Evolutionary conservation across 2,888 invertebrate species (phyloP), one percentile per base, ranked within the genome.

Genomic region (Drosophila lutescens): DNA sequence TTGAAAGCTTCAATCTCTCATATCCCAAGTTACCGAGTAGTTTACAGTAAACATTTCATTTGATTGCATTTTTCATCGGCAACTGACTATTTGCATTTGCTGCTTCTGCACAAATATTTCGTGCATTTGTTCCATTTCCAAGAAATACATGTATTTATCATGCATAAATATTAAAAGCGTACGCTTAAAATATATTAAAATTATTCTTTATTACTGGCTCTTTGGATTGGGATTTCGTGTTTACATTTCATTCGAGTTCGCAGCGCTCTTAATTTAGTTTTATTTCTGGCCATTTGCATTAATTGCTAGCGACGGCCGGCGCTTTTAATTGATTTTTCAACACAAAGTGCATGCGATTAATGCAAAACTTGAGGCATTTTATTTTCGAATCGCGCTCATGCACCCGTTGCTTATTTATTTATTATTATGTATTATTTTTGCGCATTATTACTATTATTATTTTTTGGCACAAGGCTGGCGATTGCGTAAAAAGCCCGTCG

Each of bases 381-480:
- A 74, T 73, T 77, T 84, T 75, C 56, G 69, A 73, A 68, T 75
- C 71, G 67, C 23, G 36, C 34, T 23, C 34, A 12, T 34, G 66
- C 74, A 78, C 49, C 68, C 65, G 74, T 67, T 36, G 36, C 50
- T 32, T 49, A 8, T 57, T 9, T 70, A 69, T 62, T 51, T 68
- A 50, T 59, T 47, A 32, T 32, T 70, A 46, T 58, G 30, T 77
- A 60, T 76, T 30, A 30, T 83, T 71, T 71, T 57, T 74, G 44
- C 80, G 66, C 84, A 86, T 88, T 83, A 80, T 74, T 78, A 80
- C 77, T 78, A 83, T 77, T 80, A 83, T 82, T 86, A 81, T 86
- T 88, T 89, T 88, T 69, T 85, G 86, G 89, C 89, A 89, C 86
- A 86, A 89, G 86, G 86, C 82, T 86, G 80, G 53, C 65, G 75